Percentiles rank a stretch among this genome's conserved stretches.
Conservation (phyloP, 2,797 vertebrate species). For the Chelon labrosus region DNA sequence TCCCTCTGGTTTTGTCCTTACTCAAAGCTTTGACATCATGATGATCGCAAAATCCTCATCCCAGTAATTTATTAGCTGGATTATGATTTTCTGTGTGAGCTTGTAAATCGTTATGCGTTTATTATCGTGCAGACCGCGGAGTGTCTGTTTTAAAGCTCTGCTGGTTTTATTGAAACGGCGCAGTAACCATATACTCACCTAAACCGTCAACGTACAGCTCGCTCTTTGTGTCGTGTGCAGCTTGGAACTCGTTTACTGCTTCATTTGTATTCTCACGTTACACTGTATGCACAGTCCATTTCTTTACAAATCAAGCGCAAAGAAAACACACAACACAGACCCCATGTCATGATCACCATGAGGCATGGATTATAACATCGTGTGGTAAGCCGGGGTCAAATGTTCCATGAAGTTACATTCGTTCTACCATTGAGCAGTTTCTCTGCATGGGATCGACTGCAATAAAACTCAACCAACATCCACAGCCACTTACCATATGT, state of each 20-base stretch:
- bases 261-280: conserved; percentile 30
- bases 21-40: conserved; percentile 28
- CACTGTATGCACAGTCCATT: conserved; percentile 20
- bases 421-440: conserved; percentile 27
- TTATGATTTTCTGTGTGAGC: conserved; percentile 9
- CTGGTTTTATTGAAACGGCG: conserved; percentile 3
- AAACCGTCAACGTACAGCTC: neutral
- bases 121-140: conserved; percentile 8
- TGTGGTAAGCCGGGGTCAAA: conserved; percentile 17
- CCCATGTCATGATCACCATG: conserved; percentile 21
- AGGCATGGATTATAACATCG: conserved; percentile 29
- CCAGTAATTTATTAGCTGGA: conserved; percentile 3
- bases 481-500: conserved; percentile 12
- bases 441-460: conserved; percentile 41
- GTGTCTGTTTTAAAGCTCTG: neutral
- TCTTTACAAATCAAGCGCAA: conserved; percentile 29
- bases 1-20: conserved; percentile 16
- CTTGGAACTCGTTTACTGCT: conserved; percentile 18
- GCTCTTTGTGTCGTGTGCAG: neutral
- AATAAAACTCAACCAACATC: conserved; percentile 38
- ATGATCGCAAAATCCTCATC: conserved; percentile 12
- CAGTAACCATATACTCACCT: neutral
- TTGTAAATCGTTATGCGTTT: conserved; percentile 10
- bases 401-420: conserved; percentile 45
- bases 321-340: conserved; percentile 25